phyloP scores from a whole-genome alignment of 1,140 invertebrate species.

The Achatina immaculata region DNA sequence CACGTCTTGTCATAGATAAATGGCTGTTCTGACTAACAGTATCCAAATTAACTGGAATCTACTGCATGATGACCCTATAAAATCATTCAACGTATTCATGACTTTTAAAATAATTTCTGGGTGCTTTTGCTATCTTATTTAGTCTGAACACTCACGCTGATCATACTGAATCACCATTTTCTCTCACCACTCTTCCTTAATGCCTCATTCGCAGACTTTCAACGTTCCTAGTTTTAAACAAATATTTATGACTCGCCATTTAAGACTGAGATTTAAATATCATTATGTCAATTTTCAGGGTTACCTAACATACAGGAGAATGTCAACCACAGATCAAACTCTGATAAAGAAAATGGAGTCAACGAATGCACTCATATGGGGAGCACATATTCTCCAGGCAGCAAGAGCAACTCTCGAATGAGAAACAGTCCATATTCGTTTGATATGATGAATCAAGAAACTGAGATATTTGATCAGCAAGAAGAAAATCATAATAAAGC shows the following conservation, averaged over 20 bases:
- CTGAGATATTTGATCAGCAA: background rate
- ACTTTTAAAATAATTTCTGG: too few relatives aligned
- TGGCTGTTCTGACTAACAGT: too few relatives aligned
- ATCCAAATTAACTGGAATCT: too few relatives aligned
- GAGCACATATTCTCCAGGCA: background rate
- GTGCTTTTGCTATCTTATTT: too few relatives aligned
- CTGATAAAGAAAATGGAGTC: background rate
- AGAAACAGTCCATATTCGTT: background rate
- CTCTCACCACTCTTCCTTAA: too few relatives aligned
- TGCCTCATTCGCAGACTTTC: background rate
- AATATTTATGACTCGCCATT: background rate
- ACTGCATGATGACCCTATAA: too few relatives aligned
- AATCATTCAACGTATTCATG: too few relatives aligned
- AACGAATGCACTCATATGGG: background rate
- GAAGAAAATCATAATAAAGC: background rate
- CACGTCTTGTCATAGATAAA: too few relatives aligned
- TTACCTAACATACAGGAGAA: background rate
- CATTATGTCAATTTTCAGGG: background rate
- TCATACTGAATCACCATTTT: too few relatives aligned
- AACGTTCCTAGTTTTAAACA: background rate
- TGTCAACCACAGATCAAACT: background rate
- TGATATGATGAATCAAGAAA: background rate
- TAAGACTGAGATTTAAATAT: background rate
- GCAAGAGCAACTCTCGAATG: background rate
- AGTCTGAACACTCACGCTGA: too few relatives aligned